Conservation (phyloP, 2,113 vertebrate genomes). For the Xyrauchen texanus region DNA sequence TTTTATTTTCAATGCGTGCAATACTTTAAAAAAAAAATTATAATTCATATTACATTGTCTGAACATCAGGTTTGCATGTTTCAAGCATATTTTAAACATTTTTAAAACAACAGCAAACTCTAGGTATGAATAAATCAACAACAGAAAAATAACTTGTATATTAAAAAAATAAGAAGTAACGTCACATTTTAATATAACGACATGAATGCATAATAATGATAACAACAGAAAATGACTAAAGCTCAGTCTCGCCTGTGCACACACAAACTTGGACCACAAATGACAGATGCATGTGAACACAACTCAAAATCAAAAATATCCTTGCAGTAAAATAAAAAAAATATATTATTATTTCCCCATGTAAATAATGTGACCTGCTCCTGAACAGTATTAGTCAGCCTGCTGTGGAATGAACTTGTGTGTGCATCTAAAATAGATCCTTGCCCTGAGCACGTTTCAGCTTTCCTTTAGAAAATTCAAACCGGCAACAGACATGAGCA, state of each 20-base stretch:
- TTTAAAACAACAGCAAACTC: conserved; percentile 1
- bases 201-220: not conserved
- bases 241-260: not conserved
- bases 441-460: too few relatives aligned
- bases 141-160: not conserved
- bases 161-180: not conserved
- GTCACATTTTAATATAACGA: not conserved
- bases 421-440: not conserved
- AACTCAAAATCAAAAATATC: not conserved
- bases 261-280: conserved; percentile 5
- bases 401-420: not conserved
- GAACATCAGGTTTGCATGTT: not conserved
- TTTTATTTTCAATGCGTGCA: too few relatives aligned
- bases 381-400: not conserved
- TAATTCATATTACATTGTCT: not conserved
- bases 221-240: not conserved
- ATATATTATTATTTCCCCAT: not conserved
- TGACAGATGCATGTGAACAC: not conserved
- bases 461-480: not conserved
- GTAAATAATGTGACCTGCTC: not conserved
- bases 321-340: not conserved
- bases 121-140: not conserved
- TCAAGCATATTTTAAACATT: not conserved
- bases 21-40: not conserved
- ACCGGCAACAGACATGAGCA: not conserved